Evolutionary conservation across 2,888 invertebrate species (phyloP), one percentile per base, ranked within the genome.

Genomic region (Caenorhabditis auriculariae): DNA sequence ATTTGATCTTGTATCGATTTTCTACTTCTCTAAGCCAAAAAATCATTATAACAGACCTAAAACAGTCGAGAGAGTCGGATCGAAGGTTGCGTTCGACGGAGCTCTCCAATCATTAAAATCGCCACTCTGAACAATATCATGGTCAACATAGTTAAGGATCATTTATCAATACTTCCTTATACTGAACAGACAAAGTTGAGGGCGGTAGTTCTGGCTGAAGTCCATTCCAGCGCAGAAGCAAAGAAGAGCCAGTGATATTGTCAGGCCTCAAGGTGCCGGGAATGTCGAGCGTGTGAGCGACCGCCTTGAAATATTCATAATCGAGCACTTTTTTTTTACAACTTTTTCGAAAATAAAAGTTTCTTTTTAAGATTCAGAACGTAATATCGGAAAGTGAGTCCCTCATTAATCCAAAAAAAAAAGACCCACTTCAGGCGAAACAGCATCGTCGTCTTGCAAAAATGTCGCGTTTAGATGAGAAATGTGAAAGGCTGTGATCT

Each of bases 251-350:
- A 5, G 80, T 80, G 7, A 72, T 76, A 51, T 78, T 77, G 24
- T 80, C 80, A 0, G 75, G 67, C 6, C 80, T 49, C 6, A 80
- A 53, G 1, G 76, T 80, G 6, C 80, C 80, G 1, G 80, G 76
- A 6, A 80, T 62, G 55, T 80, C 80, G 21, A 70, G 61, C 0
- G 80, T 80, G 48, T 72, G 51, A 0, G 73, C 69, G 3, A 64
- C 47, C 6, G 74, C 65, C 44, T 60, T 32, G 2, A 1, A 19
- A 7, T 21, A 12, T 12, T 41, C 9, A n/a, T 41, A 41, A n/a
- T 17, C n/a, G 35, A 12, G 9, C 35, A 32, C 9, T 32, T 32
- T 9, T 32, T 32, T 32, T 32, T 32, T 12, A 12, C 35, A 12
- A 32, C 35, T 12, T n/a, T 9, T n/a, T 32, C 35, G n/a, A 9